Conservation (phyloP, 2,113 vertebrate species). For the Ariopsis seemanni region DNA sequence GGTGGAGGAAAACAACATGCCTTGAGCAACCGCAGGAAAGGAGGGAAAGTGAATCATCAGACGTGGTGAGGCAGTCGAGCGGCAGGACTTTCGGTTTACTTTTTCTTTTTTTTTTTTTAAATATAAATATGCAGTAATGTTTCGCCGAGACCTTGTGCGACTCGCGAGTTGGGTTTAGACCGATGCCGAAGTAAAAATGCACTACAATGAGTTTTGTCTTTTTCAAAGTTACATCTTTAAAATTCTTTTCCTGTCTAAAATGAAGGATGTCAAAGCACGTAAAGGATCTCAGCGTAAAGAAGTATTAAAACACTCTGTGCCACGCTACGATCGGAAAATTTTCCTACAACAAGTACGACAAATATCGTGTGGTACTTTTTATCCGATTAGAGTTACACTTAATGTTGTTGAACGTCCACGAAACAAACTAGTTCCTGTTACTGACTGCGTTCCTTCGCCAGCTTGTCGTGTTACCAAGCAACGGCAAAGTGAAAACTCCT, state of each 20-base stretch:
- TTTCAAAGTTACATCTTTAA: neutral
- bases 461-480: too few species aligned
- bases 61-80: neutral
- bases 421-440: too few species aligned
- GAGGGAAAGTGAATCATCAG: neutral
- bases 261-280: neutral
- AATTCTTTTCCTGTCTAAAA: neutral
- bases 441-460: neutral
- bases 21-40: neutral
- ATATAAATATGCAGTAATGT: neutral
- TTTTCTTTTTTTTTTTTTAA: too few species aligned
- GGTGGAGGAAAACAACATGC: neutral
- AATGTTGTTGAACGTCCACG: neutral
- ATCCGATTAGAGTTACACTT: too few species aligned
- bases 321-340: too few species aligned
- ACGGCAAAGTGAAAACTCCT: too few species aligned
- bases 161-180: neutral
- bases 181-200: neutral
- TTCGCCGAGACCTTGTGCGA: neutral
- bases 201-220: neutral
- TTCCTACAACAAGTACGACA: too few species aligned
- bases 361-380: too few species aligned
- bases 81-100: neutral
- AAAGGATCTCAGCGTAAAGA: neutral
- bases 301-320: too few species aligned